Conservation (phyloP, 2,888 invertebrate genomes). For the Apamea sordens region DNA sequence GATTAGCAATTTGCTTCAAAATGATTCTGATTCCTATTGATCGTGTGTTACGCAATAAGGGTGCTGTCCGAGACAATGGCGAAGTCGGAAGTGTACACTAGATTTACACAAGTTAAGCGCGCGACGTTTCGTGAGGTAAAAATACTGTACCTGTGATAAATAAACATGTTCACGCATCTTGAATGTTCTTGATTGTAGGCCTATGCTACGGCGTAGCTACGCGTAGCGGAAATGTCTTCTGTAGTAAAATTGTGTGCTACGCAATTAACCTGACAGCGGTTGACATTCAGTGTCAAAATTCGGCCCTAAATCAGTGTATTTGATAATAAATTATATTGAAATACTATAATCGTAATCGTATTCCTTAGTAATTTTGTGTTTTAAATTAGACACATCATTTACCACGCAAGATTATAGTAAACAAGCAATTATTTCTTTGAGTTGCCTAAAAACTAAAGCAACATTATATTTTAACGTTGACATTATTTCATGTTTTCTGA, state of each 20-base stretch:
- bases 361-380: not conserved
- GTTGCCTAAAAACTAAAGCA: not conserved
- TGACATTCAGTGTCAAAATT: not conserved
- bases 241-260: not conserved
- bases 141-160: not conserved
- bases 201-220: constrained; percentile 9
- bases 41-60: too few relatives aligned
- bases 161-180: not conserved
- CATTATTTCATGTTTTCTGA: not conserved
- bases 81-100: not conserved
- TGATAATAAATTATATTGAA: not conserved
- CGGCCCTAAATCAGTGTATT: not conserved
- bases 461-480: not conserved
- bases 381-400: not conserved
- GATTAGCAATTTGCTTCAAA: too few relatives aligned
- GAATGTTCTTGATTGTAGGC: not conserved
- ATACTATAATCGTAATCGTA: not conserved
- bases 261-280: not conserved
- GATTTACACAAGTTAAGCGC: not conserved
- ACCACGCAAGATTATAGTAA: not conserved
- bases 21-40: too few relatives aligned
- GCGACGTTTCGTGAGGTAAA: not conserved
- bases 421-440: too few relatives aligned
- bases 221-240: not conserved
- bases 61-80: not conserved